A percentile compares a stretch with the other conserved stretches of the same genome.
Evolutionary conservation across 2,888 invertebrate genomes (phyloP).

Genomic region (Cataglyphis altisquamis): DNA sequence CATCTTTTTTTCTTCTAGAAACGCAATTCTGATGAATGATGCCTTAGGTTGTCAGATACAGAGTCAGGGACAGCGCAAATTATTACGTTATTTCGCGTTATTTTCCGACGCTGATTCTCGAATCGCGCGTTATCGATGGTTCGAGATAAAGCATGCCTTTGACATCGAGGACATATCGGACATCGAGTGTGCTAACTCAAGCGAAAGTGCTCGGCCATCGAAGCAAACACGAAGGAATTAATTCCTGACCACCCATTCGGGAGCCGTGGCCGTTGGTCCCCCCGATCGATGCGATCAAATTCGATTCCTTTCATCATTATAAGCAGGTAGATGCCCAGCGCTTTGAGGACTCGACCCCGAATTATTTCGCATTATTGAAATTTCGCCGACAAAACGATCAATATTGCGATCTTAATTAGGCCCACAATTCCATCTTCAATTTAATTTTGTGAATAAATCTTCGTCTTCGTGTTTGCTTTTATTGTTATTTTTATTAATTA

Average conservation of each 20-base stretch:
- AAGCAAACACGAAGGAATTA: conserved; percentile 70
- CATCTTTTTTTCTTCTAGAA: background rate
- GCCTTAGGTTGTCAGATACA: conserved; percentile 17
- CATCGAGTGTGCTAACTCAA: conserved; percentile 59
- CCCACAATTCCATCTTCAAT: background rate
- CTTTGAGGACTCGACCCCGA: background rate
- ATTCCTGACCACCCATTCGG: conserved; percentile 58
- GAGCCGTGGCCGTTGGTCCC: background rate
- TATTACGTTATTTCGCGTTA: conserved; percentile 31
- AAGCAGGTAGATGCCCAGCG: background rate
- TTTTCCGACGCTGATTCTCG: conserved; percentile 29
- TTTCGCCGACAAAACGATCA: background rate
- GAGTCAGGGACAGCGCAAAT: background rate
- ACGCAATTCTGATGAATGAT: background rate
- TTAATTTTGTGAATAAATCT: background rate
- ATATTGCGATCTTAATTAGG: conserved; percentile 8
- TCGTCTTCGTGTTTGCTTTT: too few species aligned
- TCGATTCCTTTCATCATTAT: conserved; percentile 25
- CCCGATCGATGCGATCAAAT: conserved; percentile 29
- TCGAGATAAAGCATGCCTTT: conserved; percentile 65
- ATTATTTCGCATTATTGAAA: background rate
- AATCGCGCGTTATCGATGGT: conserved; percentile 25
- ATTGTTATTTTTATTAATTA: background rate
- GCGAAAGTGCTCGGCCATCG: conserved; percentile 63
- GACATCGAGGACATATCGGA: conserved; percentile 63